Conservation (phyloP, 2,113 vertebrate genomes). For the Apaloderma vittatum region DNA sequence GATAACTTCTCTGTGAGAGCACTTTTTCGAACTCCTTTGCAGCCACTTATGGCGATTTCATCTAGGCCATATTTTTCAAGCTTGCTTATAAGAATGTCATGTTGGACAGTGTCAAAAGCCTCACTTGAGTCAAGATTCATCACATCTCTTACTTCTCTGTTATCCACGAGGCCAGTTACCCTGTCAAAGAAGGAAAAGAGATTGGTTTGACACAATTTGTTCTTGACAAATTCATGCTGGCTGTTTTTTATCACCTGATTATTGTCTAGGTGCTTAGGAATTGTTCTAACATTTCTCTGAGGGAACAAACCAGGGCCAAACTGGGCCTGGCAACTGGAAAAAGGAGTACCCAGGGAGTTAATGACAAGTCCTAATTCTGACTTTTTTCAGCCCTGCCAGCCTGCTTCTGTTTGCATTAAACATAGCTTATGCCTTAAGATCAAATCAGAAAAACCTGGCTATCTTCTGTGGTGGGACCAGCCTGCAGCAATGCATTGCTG, state of each 20-base stretch:
- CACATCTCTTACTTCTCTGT: conserved; percentile 49
- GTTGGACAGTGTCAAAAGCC: conserved; percentile 65
- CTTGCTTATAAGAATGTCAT: conserved; percentile 62
- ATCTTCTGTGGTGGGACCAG: not conserved
- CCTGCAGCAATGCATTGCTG: not conserved
- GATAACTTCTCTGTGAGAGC: not conserved
- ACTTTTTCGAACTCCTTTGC: not conserved
- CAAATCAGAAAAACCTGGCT: not conserved
- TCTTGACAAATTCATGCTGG: conserved; percentile 64
- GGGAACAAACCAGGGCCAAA: not conserved
- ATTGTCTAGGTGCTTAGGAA: conserved; percentile 51
- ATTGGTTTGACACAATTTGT: conserved; percentile 57
- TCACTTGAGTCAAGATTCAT: conserved; percentile 65
- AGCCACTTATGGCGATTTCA: conserved; percentile 3
- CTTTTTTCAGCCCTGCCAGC: not conserved
- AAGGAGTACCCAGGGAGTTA: not conserved
- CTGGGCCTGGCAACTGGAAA: conserved; percentile 21
- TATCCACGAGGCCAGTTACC: conserved; percentile 48
- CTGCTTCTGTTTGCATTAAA: not conserved
- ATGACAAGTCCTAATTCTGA: not conserved
- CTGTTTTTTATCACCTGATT: conserved; percentile 65
- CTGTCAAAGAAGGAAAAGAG: conserved; percentile 44
- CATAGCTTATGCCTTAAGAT: not conserved
- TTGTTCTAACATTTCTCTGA: conserved; percentile 21
- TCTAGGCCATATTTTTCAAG: conserved; percentile 65